phyloP scores from a whole-genome alignment of 64 coral and sea anemone species.

The Cladopsammia gracilis region DNA sequence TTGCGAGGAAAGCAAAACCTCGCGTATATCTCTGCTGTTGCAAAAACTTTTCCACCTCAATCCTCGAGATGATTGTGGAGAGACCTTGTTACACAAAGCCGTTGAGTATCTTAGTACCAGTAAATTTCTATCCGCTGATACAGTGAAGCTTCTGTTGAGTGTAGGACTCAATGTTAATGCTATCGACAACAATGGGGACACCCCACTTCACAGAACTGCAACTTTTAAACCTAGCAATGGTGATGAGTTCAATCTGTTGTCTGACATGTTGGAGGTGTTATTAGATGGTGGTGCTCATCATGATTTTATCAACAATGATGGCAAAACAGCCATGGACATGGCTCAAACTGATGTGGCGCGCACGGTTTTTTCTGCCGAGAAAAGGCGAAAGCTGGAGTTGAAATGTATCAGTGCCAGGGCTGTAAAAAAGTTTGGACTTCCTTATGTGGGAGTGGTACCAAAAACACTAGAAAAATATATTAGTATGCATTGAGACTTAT shows the following conservation, averaged over 20 bases:
- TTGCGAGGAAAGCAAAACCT: too few relatives aligned
- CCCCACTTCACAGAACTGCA: constrained; percentile 44
- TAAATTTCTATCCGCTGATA: too few relatives aligned
- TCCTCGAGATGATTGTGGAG: too few relatives aligned
- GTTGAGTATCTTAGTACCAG: too few relatives aligned
- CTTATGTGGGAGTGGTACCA: constrained; percentile 60
- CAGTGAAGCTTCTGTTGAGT: too few relatives aligned
- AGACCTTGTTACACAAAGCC: too few relatives aligned
- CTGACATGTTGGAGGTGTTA: constrained; percentile 27
- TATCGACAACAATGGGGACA: constrained; percentile 54
- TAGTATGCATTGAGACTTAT: constrained; percentile 60
- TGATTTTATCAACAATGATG: constrained; percentile 49
- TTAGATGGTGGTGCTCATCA: constrained; percentile 47
- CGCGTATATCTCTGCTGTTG: too few relatives aligned
- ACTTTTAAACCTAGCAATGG: constrained; percentile 24
- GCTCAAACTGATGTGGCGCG: constrained; percentile 28
- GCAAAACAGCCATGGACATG: constrained; percentile 40
- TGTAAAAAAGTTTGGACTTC: constrained; percentile 18
- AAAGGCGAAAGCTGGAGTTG: constrained; percentile 39
- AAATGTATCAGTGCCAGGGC: constrained; percentile 36
- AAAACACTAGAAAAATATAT: constrained; percentile 56
- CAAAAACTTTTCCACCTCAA: too few relatives aligned
- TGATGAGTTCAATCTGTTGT: constrained; percentile 4
- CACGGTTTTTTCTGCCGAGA: constrained; percentile 31
- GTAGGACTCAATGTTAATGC: constrained; percentile 14